Base-by-base conservation (phyloP, 2,888 invertebrate genomes). In the Calameuta pallipes region DNA sequence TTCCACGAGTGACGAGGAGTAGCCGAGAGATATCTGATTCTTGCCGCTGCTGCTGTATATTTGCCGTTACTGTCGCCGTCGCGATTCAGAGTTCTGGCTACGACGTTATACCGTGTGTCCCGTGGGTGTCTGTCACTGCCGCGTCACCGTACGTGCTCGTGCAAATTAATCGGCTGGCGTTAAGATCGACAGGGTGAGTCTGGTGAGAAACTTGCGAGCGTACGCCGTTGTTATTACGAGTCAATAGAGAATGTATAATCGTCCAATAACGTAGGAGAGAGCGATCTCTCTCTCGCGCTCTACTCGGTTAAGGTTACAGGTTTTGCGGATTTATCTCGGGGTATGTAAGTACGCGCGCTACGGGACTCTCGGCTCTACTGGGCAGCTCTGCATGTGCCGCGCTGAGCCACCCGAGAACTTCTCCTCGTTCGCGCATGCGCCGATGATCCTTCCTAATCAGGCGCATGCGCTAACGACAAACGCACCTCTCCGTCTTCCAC, bases 331-430 rank as follows among this genome's bases (percentile, higher is more conserved):
- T 23, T 30, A 74, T 75, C 56, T 56, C 83, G 81, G 80, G 81
- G 74, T 75, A 75, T 79, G 79, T 84, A 86, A 84, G 81, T 83
- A 86, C 86, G 83, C 88, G 80, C 89, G 85, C 89, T 87, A 83
- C 86, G 86, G 82, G 85, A 89, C 85, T 86, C 86, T 89, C 87
- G 87, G 84, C 85, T 89, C 86, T 87, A 90, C 90, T 90, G 89
- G 86, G 76, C 31, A 73, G 36, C 75, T 70, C 78, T 78, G 78
- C 75, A 75, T 78, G 71, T 73, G 78, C 75, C 78, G 73, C 56
- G 73, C 75, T 35, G 78, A 56, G 78, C 71, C 41, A 76, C 71
- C 82, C 81, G 78, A 75, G 78, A 78, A 79, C 77, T 71, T 33
- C 34, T 31, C 77, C 74, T 75, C 81, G 79, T 83, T 76, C 11